phyloP scores from a whole-genome alignment of 2,113 vertebrate species.

The Aplodontia rufa region DNA sequence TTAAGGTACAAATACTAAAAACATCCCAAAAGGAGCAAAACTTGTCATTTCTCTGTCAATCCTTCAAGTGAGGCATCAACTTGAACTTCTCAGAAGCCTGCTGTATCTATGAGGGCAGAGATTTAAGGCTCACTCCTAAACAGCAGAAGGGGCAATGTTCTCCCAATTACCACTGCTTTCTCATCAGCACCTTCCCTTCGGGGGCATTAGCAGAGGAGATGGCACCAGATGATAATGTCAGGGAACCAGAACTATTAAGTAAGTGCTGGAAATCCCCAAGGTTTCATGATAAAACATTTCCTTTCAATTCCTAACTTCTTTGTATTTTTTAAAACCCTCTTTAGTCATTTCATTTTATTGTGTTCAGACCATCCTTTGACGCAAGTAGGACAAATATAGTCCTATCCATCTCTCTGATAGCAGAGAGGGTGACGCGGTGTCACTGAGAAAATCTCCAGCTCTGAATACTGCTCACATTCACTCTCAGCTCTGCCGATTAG shows the following conservation, averaged over 20 bases:
- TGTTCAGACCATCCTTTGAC: conserved; percentile 68
- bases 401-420: conserved; percentile 32
- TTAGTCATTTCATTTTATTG: conserved; percentile 62
- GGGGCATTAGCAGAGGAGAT: conserved; percentile 37
- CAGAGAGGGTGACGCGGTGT: background rate
- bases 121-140: conserved; percentile 56
- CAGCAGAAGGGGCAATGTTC: conserved; percentile 40
- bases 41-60: background rate
- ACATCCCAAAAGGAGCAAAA: background rate
- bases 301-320: conserved; percentile 56
- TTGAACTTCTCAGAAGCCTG: conserved; percentile 24
- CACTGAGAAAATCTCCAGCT: background rate
- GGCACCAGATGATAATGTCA: conserved; percentile 44
- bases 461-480: background rate
- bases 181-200: background rate
- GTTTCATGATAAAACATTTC: conserved; percentile 51
- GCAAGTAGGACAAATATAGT: conserved; percentile 70
- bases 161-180: conserved; percentile 37
- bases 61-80: conserved; percentile 11
- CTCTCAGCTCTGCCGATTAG: conserved; percentile 28
- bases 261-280: conserved; percentile 58
- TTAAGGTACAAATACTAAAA: background rate
- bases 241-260: conserved; percentile 54
- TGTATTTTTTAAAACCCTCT: background rate
- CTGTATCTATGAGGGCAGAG: conserved; percentile 36